Conservation (phyloP, 1,140 invertebrate genomes). For the Neodiprion lecontei region DNA sequence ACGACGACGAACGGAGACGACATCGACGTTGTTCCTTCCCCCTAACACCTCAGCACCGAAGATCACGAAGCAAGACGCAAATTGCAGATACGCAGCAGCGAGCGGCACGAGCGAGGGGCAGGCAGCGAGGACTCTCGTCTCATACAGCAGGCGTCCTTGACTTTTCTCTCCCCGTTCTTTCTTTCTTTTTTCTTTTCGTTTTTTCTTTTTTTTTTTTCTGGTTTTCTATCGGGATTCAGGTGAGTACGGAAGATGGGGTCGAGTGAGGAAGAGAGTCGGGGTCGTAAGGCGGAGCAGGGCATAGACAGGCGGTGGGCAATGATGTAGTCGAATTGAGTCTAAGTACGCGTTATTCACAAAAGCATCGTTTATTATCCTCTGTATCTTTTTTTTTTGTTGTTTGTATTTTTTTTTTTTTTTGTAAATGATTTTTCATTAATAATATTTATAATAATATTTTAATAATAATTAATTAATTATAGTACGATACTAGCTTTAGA, state of each 20-base stretch:
- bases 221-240: too few species aligned
- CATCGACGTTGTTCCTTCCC: background rate
- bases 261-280: constrained; percentile 6
- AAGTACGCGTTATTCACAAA: constrained; percentile 54
- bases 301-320: background rate
- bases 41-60: background rate
- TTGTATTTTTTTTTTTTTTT: constrained; percentile 44
- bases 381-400: too few species aligned
- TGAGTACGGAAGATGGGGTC: background rate
- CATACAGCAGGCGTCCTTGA: background rate
- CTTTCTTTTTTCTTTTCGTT: too few species aligned
- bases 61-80: background rate
- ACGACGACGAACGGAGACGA: background rate
- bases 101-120: background rate
- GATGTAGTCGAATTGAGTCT: constrained; percentile 7
- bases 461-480: constrained; percentile 55
- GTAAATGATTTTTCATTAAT: constrained; percentile 57
- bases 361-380: constrained; percentile 61
- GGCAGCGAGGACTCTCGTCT: background rate
- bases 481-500: constrained; percentile 53
- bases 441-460: constrained; percentile 61
- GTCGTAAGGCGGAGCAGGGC: background rate
- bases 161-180: too few species aligned
- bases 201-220: too few species aligned
- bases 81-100: background rate